These are phyloP conservation scores for Sciurus niger DNA, from an alignment of 2,113 vertebrate species.

Conservation along the genomic window DNA sequence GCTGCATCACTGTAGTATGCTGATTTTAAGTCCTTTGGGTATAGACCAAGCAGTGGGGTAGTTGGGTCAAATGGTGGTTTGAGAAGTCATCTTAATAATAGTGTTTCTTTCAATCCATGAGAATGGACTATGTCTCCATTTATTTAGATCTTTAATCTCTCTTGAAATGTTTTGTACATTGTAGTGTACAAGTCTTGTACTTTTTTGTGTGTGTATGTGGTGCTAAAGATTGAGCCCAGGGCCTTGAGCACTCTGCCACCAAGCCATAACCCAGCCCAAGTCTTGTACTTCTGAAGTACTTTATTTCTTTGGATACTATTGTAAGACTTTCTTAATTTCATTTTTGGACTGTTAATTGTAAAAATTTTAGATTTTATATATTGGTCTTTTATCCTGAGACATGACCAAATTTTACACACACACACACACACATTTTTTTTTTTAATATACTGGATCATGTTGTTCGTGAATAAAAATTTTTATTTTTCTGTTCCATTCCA, in stretches of 20 bases:
- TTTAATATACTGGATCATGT: not conserved
- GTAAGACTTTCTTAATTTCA: not conserved
- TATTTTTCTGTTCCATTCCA: not conserved
- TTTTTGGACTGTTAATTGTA: not conserved
- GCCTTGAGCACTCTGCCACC: not conserved
- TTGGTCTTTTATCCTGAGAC: constrained; percentile 43
- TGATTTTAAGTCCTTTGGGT: too few relatives aligned
- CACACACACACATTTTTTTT: not conserved
- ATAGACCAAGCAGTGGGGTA: too few relatives aligned
- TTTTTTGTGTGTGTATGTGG: not conserved
- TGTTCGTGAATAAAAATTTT: not conserved
- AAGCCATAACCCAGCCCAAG: not conserved
- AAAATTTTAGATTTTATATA: constrained; percentile 36
- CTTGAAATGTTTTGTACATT: not conserved
- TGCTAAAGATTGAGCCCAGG: not conserved
- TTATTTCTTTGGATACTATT: constrained; percentile 26
- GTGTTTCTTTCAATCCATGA: not conserved
- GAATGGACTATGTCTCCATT: not conserved
- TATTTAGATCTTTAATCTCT: constrained; percentile 29
- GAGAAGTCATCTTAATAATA: not conserved
- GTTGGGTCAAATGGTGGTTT: too few relatives aligned
- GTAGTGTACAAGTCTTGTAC: not conserved
- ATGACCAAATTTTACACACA: not conserved
- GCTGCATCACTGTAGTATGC: too few relatives aligned
- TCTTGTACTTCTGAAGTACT: not conserved